A percentile compares a stretch with the other conserved stretches of the same genome.
Conservation (phyloP, 2,113 vertebrate genomes). For the Vicugna pacos region DNA sequence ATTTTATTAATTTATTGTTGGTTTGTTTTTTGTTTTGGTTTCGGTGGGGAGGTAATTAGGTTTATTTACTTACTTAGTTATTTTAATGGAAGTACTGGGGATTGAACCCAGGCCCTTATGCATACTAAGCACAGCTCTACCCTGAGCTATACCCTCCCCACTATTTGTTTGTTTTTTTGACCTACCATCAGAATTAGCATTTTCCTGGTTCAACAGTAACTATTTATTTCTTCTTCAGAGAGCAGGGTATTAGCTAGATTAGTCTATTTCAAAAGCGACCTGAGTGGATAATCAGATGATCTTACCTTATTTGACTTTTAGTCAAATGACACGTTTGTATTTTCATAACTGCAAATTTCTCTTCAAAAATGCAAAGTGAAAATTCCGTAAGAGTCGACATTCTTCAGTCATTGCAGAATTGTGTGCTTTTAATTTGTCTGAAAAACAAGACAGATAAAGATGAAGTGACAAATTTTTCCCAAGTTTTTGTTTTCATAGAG, state of each 20-base stretch:
- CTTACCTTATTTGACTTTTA: no score
- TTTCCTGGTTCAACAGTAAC: slow-evolving; percentile 45
- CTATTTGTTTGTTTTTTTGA: slow-evolving; percentile 17
- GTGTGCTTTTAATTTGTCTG: background rate
- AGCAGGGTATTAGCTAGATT: background rate
- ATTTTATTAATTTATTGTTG: no score
- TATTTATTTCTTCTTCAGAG: background rate
- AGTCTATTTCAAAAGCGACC: background rate
- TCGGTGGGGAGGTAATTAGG: no score
- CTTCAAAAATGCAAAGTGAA: slow-evolving; percentile 2
- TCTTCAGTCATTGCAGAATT: background rate
- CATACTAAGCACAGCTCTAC: no score
- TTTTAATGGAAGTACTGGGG: no score
- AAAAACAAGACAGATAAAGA: slow-evolving; percentile 14
- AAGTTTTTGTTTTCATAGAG: background rate
- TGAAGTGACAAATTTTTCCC: background rate
- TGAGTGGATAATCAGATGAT: background rate
- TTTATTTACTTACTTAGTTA: no score
- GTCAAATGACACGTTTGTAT: background rate
- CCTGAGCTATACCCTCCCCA: no score
- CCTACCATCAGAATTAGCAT: slow-evolving; percentile 10
- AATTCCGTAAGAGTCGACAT: background rate
- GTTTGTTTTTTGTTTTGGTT: no score
- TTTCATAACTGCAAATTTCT: background rate
- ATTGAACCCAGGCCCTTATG: no score